A percentile compares a stretch with the other conserved stretches of the same genome.
Evolutionary conservation across 2,797 vertebrate species (phyloP).

Genomic region (Clangula hyemalis): DNA sequence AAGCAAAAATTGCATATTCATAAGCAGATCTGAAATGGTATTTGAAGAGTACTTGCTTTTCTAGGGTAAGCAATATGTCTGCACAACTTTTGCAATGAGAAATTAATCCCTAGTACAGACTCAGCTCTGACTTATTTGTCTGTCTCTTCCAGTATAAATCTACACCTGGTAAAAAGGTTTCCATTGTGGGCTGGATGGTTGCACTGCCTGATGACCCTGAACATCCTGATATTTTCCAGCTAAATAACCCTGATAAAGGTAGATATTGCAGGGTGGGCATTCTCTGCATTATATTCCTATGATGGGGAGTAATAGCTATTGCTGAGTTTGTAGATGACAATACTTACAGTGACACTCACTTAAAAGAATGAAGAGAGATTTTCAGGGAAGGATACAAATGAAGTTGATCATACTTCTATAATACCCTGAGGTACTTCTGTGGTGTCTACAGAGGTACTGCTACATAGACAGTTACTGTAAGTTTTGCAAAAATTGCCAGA

Average conservation of each 20-base stretch:
- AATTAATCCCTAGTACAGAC: not conserved
- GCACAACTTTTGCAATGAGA: not conserved
- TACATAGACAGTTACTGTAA: not conserved
- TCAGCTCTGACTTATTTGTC: not conserved
- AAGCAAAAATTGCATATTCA: not conserved
- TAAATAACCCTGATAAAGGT: constrained; percentile 97
- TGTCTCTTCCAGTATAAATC: constrained; percentile 89
- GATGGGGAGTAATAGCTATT: not conserved
- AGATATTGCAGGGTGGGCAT: not conserved
- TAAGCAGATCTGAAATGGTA: not conserved
- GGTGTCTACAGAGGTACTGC: not conserved
- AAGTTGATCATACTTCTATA: not conserved
- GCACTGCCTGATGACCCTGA: constrained; percentile 91
- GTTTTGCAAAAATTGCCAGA: not conserved
- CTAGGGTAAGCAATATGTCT: not conserved
- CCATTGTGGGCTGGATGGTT: constrained; percentile 92
- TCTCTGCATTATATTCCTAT: not conserved
- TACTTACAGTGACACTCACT: not conserved
- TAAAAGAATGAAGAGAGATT: not conserved
- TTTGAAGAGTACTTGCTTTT: not conserved
- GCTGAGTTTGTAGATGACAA: not conserved
- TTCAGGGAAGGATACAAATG: not conserved
- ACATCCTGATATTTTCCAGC: constrained; percentile 94
- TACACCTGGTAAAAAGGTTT: constrained; percentile 91
- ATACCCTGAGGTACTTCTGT: not conserved